Evolutionary conservation across 1,140 invertebrate species (phyloP), one percentile per base, ranked within the genome.

Genomic region (Armadillidium nasatum): DNA sequence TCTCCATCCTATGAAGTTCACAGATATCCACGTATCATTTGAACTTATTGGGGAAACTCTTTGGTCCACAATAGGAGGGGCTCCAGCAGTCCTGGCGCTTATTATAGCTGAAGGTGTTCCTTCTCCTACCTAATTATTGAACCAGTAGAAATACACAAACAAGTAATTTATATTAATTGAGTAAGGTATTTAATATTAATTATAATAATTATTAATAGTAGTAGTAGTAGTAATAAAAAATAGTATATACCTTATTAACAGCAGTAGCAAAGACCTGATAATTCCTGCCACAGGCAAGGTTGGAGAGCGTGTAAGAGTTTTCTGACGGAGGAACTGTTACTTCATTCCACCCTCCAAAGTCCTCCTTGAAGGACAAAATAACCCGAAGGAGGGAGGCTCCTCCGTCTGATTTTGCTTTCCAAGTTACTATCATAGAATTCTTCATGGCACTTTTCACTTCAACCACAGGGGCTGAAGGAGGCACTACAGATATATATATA

Each of bases 41-140:
- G 22, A 68, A 23, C 60, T 68, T 67, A 75, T 54, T 10, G 69
- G 45, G 19, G 66, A 67, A 44, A 75, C 66, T 11, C 44, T 60
- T 67, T 60, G 73, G 21, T 60, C 60, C 9, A 67, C 73, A 19
- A 75, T 44, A 15, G 73, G 73, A 33, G 60, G 23, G 0, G 54
- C 60, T 11, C 73, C 73, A 23, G 66, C 68, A 19, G 73, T 75
- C 10, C 73, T 46, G 0, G 92, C 90, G 80, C 92, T 91, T 11
- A 94, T 89, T 76, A 94, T 93, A 81, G 94, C 92, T 83, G 93
- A 70, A 11, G 73, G 19, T 2, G 50, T 60, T 60, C 50, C 50
- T 19, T 60, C 50, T 7, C 50, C 50, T 15, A 60, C 50, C 50
- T 60, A 19, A 60, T 33, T 3, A 33, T 33, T 33, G 33, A 33